Percentiles rank a stretch among this genome's conserved stretches.
Evolutionary conservation across 2,888 invertebrate genomes (phyloP).

Genomic region (Chymomyza procnemis): DNA sequence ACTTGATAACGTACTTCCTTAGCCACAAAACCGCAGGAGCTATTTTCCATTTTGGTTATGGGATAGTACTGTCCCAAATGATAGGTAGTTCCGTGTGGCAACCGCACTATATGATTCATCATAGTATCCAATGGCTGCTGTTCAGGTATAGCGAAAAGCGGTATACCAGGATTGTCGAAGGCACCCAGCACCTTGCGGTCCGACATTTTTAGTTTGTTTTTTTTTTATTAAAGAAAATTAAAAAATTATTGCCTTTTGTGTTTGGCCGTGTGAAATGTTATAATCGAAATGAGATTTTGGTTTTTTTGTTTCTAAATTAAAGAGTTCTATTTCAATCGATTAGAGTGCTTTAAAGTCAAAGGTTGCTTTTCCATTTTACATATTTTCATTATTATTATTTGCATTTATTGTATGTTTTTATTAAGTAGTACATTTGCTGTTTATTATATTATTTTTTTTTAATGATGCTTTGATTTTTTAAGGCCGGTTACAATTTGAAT

Average conservation of each 20-base stretch:
- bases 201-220: neutral
- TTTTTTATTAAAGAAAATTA: neutral
- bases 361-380: neutral
- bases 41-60: neutral
- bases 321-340: neutral
- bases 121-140: neutral
- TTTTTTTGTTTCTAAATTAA: neutral
- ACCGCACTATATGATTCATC: neutral
- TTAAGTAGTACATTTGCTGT: conserved; percentile 64
- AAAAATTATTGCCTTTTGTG: neutral
- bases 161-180: neutral
- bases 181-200: neutral
- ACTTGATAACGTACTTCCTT: neutral
- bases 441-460: conserved; percentile 2
- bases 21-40: neutral
- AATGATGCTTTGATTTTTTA: too few relatives aligned
- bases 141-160: neutral
- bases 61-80: neutral
- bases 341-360: neutral
- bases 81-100: neutral
- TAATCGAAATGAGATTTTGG: too few relatives aligned
- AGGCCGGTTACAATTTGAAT: too few relatives aligned
- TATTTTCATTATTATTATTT: conserved; percentile 7
- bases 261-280: neutral
- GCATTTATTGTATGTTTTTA: conserved; percentile 20